Conservation (phyloP, 2,888 invertebrate genomes). For the Rhodophaea formosa region DNA sequence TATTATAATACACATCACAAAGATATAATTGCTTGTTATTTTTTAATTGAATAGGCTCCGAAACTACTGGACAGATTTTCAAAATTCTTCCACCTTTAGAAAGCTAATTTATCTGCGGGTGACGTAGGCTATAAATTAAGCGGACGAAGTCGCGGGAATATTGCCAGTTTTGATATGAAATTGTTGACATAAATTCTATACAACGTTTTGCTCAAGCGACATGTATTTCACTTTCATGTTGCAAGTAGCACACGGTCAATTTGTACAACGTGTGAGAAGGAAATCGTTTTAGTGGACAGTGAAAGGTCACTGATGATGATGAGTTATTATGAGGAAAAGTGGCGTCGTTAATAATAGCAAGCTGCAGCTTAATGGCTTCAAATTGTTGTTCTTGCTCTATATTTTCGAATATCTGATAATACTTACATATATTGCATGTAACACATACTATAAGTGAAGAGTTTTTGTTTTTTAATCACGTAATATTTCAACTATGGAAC, state of each 20-base stretch:
- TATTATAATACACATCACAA: too few relatives aligned
- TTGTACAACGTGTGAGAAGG: slow-evolving; percentile 1
- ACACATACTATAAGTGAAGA: background rate
- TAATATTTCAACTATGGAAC: too few relatives aligned
- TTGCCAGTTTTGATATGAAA: background rate
- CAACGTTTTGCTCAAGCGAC: background rate
- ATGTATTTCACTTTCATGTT: background rate
- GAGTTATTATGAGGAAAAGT: slow-evolving; percentile 5
- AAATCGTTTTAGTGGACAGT: background rate
- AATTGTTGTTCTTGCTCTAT: background rate
- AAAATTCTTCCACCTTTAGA: too few relatives aligned
- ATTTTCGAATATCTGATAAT: background rate
- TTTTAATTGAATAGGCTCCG: too few relatives aligned
- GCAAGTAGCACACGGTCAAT: slow-evolving; percentile 1
- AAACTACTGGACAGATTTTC: too few relatives aligned
- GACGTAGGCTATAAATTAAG: too few relatives aligned
- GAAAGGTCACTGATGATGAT: slow-evolving; percentile 10
- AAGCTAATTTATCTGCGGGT: too few relatives aligned
- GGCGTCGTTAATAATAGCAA: slow-evolving; percentile 3
- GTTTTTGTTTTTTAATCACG: too few relatives aligned
- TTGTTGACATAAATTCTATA: background rate
- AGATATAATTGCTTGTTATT: too few relatives aligned
- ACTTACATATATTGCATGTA: background rate
- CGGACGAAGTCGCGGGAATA: too few relatives aligned
- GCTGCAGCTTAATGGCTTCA: background rate